Conservation (phyloP, 2,797 vertebrate species). For the Bradypus variegatus region DNA sequence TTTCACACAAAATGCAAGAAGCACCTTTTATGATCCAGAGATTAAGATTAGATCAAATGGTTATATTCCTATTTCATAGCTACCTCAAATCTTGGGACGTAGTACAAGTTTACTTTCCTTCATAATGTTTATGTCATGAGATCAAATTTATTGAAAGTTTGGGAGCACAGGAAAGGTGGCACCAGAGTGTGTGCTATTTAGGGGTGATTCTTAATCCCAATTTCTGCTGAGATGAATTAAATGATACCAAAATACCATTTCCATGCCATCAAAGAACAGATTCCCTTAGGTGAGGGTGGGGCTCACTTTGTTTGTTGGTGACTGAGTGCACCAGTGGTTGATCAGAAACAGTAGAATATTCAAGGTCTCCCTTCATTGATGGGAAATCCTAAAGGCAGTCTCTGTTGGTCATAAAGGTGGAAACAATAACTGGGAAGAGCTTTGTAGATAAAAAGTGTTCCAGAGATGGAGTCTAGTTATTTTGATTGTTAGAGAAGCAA, state of each 20-base stretch:
- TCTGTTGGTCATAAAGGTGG: background rate
- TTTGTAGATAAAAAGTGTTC: background rate
- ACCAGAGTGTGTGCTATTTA: background rate
- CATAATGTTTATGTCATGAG: background rate
- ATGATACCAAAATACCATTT: background rate
- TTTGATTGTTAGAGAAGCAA: background rate
- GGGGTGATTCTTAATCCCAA: background rate
- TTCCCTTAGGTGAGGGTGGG: background rate
- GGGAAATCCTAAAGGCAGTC: background rate
- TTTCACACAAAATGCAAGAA: background rate
- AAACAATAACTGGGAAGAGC: background rate
- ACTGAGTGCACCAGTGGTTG: background rate
- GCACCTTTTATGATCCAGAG: background rate
- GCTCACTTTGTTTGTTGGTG: background rate
- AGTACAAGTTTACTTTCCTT: background rate
- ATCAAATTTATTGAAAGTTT: background rate
- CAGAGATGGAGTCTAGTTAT: background rate
- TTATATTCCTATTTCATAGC: too few relatives aligned
- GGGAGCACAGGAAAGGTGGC: background rate
- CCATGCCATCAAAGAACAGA: background rate
- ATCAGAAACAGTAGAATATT: background rate
- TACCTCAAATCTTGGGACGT: background rate
- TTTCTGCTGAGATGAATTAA: background rate
- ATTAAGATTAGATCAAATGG: background rate
- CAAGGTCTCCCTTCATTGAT: background rate